These are phyloP conservation scores for Xiphophorus maculatus DNA, from an alignment of 2,113 vertebrate genomes.

Conservation along the genomic window DNA sequence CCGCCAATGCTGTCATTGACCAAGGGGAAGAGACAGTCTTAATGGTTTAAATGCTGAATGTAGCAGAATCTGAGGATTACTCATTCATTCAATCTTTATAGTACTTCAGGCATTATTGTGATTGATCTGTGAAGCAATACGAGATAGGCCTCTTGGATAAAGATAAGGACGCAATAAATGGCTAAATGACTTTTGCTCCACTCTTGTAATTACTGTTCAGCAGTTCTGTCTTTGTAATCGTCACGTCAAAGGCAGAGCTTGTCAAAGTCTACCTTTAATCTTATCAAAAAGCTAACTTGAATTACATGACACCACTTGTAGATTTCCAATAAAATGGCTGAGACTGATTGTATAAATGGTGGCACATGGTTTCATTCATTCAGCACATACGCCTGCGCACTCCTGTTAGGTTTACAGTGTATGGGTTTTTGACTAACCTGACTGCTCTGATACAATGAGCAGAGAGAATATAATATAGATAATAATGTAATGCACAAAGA, in stretches of 20 bases:
- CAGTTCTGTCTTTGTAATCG: constrained; percentile 63
- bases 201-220: constrained; percentile 63
- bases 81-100: constrained; percentile 55
- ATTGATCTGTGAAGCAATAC: constrained; percentile 52
- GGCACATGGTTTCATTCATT: constrained; percentile 13
- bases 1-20: constrained; percentile 71
- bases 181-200: constrained; percentile 57
- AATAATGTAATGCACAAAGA: not conserved
- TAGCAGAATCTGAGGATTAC: constrained; percentile 51
- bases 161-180: constrained; percentile 43
- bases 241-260: constrained; percentile 67
- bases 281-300: constrained; percentile 71
- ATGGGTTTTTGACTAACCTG: not conserved
- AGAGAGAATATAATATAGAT: constrained; percentile 18
- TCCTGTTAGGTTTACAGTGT: not conserved
- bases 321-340: constrained; percentile 14
- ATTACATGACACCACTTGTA: constrained; percentile 35
- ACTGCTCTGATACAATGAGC: constrained; percentile 6
- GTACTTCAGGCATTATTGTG: constrained; percentile 29
- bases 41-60: constrained; percentile 32
- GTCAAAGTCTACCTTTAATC: constrained; percentile 79
- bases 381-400: constrained; percentile 32
- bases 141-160: constrained; percentile 46
- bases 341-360: constrained; percentile 23
- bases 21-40: constrained; percentile 40